These are phyloP conservation scores for Leiothrix lutea DNA, from an alignment of 2,113 vertebrate genomes.

Conservation along the genomic window DNA sequence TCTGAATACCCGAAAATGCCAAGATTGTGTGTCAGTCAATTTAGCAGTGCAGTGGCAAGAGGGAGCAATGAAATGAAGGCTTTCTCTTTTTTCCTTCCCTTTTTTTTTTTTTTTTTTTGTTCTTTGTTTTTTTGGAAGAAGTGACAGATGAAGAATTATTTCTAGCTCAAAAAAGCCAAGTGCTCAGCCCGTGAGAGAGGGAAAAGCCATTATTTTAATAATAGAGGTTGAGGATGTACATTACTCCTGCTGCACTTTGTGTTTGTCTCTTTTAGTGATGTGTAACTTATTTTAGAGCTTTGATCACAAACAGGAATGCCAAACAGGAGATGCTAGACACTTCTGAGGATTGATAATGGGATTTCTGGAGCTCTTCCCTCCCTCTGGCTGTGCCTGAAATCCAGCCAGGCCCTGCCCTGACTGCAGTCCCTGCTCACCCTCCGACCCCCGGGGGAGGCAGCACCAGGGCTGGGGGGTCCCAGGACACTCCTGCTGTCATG, in stretches of 20 bases:
- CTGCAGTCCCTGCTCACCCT: neutral
- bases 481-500: neutral
- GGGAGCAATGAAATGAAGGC: neutral
- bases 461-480: neutral
- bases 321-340: neutral
- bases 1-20: slow-evolving; percentile 27
- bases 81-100: neutral
- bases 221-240: neutral
- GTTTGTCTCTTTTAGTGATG: slow-evolving; percentile 9
- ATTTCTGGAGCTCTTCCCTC: neutral
- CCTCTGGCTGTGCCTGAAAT: neutral
- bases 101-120: neutral
- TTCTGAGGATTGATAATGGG: neutral
- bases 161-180: neutral
- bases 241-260: neutral
- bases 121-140: neutral
- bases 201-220: slow-evolving; percentile 43
- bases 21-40: slow-evolving; percentile 39
- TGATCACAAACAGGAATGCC: neutral
- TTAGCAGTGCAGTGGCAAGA: neutral
- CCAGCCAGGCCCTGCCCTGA: neutral
- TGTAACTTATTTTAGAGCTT: neutral
- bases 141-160: slow-evolving; percentile 30
- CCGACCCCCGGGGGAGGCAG: neutral
- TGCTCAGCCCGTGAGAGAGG: neutral